Evolutionary conservation across 2,113 vertebrate genomes (phyloP).

Genomic region (Ameiurus melas): DNA sequence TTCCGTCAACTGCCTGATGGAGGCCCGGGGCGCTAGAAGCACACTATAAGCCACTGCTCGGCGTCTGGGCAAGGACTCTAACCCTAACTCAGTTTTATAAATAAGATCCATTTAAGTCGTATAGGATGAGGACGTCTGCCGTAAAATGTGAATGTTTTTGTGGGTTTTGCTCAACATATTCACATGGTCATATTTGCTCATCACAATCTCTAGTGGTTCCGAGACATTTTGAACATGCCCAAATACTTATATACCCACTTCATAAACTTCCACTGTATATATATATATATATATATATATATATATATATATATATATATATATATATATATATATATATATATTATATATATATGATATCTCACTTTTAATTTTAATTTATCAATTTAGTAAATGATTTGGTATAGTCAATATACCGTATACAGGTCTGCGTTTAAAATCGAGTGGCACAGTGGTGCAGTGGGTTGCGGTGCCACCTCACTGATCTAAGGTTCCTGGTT

Average conservation of each 20-base stretch:
- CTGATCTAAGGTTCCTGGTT: neutral
- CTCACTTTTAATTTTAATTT: neutral
- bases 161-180: neutral
- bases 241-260: neutral
- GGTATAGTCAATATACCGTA: neutral
- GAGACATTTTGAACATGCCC: neutral
- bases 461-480: neutral
- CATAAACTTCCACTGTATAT: neutral
- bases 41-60: neutral
- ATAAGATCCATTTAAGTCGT: neutral
- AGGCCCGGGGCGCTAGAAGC: constrained; percentile 62
- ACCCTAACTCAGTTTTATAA: neutral
- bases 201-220: neutral
- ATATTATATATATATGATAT: too few species aligned
- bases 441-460: neutral
- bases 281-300: too few species aligned
- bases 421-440: neutral
- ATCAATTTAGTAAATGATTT: neutral
- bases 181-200: neutral
- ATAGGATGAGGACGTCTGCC: neutral
- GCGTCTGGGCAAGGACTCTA: neutral
- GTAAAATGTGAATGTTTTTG: neutral
- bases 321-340: too few species aligned
- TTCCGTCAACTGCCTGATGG: constrained; percentile 56
- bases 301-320: too few species aligned